These are phyloP conservation scores for Drosophila borealis DNA, from an alignment of 2,888 invertebrate species.

Conservation along the genomic window DNA sequence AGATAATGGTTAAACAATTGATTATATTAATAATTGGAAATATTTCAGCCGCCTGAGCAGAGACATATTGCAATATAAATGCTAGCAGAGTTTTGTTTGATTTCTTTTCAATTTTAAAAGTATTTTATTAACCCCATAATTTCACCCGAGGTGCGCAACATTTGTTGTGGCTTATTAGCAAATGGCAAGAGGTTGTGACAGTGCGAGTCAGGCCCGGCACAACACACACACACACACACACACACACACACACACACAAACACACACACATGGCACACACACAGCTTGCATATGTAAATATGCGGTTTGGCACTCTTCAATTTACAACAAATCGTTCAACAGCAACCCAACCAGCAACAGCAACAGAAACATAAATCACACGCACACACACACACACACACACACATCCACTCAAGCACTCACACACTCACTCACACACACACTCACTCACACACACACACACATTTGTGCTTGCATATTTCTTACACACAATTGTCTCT, in stretches of 20 bases:
- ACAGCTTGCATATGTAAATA: constrained; percentile 69
- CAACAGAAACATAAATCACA: constrained; percentile 59
- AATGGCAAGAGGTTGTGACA: constrained; percentile 31
- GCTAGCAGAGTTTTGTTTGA: constrained; percentile 1
- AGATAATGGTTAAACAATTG: too few species aligned
- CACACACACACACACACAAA: background rate
- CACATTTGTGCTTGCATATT: constrained; percentile 58
- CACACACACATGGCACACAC: constrained; percentile 8
- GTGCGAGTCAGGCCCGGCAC: constrained; percentile 9
- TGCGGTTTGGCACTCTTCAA: constrained; percentile 78
- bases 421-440: constrained; percentile 9
- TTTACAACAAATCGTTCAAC: constrained; percentile 73
- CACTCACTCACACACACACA: constrained; percentile 11
- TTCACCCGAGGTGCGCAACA: constrained; percentile 1
- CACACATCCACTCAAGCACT: constrained; percentile 7
- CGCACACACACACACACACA: constrained; percentile 28
- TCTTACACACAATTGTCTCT: constrained; percentile 77
- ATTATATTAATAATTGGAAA: too few species aligned
- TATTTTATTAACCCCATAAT: background rate
- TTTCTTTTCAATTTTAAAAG: background rate
- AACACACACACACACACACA: constrained; percentile 11
- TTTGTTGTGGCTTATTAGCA: constrained; percentile 53
- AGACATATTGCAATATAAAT: too few species aligned
- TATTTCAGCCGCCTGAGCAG: too few species aligned
- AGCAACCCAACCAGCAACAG: constrained; percentile 42